Conservation (phyloP, 2,113 vertebrate genomes). For the Scytalopus superciliaris region DNA sequence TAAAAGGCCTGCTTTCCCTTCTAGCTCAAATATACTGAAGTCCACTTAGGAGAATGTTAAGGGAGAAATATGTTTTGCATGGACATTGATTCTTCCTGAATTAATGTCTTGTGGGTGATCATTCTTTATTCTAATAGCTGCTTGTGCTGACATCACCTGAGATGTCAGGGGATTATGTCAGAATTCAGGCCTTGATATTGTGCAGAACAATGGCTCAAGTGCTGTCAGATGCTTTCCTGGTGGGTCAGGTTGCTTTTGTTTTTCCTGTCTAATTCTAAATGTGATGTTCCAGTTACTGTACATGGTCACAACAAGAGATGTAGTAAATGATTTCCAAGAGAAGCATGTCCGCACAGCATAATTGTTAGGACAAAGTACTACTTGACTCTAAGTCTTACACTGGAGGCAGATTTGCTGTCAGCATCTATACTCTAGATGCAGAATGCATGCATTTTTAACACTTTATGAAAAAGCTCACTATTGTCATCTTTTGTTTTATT, state of each 20-base stretch:
- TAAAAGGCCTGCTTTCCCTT: conserved; percentile 25
- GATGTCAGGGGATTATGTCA: conserved; percentile 52
- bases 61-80: conserved; percentile 26
- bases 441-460: neutral
- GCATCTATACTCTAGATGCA: neutral
- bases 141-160: neutral
- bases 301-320: neutral
- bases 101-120: conserved; percentile 32
- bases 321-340: neutral
- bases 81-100: conserved; percentile 23
- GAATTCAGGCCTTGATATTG: conserved; percentile 39
- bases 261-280: neutral
- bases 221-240: neutral
- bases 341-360: neutral
- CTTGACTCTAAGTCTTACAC: neutral
- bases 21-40: conserved; percentile 37
- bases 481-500: neutral
- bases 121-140: conserved; percentile 52
- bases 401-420: neutral
- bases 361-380: neutral
- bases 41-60: conserved; percentile 42
- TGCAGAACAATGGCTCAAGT: conserved; percentile 26
- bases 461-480: neutral
- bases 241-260: conserved; percentile 30
- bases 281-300: conserved; percentile 7